These are phyloP conservation scores for Tichodroma muraria DNA, from an alignment of 2,113 vertebrate genomes.

Conservation along the genomic window DNA sequence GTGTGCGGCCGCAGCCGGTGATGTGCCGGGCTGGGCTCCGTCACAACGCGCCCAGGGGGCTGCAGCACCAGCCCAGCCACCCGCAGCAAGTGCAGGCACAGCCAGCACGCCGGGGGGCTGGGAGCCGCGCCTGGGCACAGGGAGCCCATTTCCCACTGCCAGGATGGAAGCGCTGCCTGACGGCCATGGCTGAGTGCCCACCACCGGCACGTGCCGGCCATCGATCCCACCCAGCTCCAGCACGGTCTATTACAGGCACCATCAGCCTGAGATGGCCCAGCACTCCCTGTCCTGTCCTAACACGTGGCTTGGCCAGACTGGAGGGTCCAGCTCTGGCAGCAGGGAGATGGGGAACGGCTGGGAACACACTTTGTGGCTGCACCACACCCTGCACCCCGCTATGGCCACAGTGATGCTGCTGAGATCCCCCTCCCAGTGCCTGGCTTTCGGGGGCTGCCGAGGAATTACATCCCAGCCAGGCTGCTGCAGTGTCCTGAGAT, in stretches of 20 bases:
- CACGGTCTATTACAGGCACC: neutral
- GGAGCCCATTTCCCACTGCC: neutral
- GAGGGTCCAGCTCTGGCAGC: neutral
- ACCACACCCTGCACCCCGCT: accelerated
- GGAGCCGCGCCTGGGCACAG: neutral
- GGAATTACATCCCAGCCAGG: neutral
- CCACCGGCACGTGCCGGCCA: neutral
- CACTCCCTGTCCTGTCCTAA: accelerated
- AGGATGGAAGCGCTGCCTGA: accelerated
- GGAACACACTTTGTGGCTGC: accelerated
- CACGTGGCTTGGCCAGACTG: accelerated
- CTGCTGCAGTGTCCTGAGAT: neutral
- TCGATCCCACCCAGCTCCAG: neutral
- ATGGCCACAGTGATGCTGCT: accelerated
- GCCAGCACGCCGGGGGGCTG: accelerated
- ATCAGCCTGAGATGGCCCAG: neutral
- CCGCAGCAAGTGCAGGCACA: neutral
- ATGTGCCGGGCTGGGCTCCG: accelerated
- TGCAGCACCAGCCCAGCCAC: neutral
- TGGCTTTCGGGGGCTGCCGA: neutral
- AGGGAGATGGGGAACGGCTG: neutral
- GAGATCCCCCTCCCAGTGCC: too few relatives aligned
- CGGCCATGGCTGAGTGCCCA: neutral
- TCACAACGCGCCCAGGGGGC: neutral
- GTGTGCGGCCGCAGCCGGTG: accelerated